A percentile compares a stretch with the other conserved stretches of the same genome.
Evolutionary conservation across 2,113 vertebrate species (phyloP).

Genomic region (Phyllopteryx taeniolatus): DNA sequence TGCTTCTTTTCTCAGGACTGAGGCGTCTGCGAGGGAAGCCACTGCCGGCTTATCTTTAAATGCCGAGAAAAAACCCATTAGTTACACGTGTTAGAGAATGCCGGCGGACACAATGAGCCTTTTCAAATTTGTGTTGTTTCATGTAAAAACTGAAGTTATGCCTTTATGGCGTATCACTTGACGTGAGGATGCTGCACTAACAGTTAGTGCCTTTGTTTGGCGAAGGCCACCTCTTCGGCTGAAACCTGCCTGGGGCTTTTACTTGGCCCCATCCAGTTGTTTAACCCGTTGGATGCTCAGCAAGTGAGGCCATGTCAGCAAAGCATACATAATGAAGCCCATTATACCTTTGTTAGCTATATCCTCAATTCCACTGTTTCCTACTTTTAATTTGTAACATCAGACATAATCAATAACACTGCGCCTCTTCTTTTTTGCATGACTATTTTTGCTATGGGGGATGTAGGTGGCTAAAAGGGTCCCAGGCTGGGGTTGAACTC

Average conservation of each 20-base stretch:
- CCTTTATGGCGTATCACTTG: conserved; percentile 75
- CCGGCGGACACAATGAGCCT: conserved; percentile 76
- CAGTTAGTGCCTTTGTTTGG: conserved; percentile 84
- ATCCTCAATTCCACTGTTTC: conserved; percentile 1
- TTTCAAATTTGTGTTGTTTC: conserved; percentile 76
- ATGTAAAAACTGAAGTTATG: conserved; percentile 80
- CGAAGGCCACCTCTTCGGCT: conserved; percentile 78
- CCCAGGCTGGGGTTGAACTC: conserved; percentile 18
- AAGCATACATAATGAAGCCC: conserved; percentile 24
- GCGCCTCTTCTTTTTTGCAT: background rate
- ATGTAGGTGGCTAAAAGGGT: conserved; percentile 20
- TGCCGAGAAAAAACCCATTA: conserved; percentile 73
- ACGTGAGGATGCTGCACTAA: conserved; percentile 83
- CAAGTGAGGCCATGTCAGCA: conserved; percentile 16
- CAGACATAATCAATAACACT: background rate
- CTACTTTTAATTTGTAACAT: conserved; percentile 8
- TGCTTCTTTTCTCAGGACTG: conserved; percentile 33
- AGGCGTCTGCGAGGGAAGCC: conserved; percentile 27
- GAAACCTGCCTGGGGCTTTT: conserved; percentile 78
- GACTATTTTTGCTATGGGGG: conserved; percentile 19
- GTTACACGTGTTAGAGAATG: conserved; percentile 81
- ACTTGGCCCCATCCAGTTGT: conserved; percentile 77
- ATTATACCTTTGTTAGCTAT: conserved; percentile 11
- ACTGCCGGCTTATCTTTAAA: conserved; percentile 68
- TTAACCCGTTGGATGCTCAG: conserved; percentile 68